phyloP scores from a whole-genome alignment of 1,140 invertebrate species.

The Platyscapa corneri region DNA sequence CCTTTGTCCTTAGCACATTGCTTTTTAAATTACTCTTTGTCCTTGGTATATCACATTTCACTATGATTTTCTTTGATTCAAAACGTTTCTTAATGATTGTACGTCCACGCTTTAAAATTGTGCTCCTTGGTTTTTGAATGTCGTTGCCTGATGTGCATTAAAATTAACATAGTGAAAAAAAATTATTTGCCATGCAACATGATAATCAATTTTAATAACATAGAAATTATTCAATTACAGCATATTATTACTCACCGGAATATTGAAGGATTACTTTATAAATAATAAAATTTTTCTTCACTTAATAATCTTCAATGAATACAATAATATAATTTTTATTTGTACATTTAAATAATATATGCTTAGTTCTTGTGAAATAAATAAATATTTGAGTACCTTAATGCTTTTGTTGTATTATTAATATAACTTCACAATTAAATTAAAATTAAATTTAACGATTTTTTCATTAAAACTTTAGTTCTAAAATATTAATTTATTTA shows the following conservation, averaged over 20 bases:
- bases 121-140: conserved; percentile 55
- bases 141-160: conserved; percentile 57
- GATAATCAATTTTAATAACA: conserved; percentile 44
- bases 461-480: no score
- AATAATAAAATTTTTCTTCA: not conserved
- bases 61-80: conserved; percentile 55
- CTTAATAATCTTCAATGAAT: not conserved
- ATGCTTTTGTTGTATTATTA: not conserved
- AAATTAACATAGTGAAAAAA: conserved; percentile 56
- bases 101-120: conserved; percentile 66
- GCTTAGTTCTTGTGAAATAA: not conserved
- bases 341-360: not conserved
- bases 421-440: not conserved
- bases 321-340: not conserved
- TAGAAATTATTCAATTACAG: conserved; percentile 32
- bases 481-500: no score
- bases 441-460: not conserved
- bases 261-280: conserved; percentile 33
- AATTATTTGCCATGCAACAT: conserved; percentile 44
- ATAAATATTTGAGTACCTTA: not conserved
- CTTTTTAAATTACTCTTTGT: conserved; percentile 43
- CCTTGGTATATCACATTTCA: conserved; percentile 43
- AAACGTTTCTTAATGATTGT: conserved; percentile 61
- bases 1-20: conserved; percentile 32
- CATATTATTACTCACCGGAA: conserved; percentile 27